A percentile compares a stretch with the other conserved stretches of the same genome.
These are phyloP conservation scores for Plodia interpunctella DNA, from an alignment of 1,140 invertebrate genomes.

Conservation along the genomic window DNA sequence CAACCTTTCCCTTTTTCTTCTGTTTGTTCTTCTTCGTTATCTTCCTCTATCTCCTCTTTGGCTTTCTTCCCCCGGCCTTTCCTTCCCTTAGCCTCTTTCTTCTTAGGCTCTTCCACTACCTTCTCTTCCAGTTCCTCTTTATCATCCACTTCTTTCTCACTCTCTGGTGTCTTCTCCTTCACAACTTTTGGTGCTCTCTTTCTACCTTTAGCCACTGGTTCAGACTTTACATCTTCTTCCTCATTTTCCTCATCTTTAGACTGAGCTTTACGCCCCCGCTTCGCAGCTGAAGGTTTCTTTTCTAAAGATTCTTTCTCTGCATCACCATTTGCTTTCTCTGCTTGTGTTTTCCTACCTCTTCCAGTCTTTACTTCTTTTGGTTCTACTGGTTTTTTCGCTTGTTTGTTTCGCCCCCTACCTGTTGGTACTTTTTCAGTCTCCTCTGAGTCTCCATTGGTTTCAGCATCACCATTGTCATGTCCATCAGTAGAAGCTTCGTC, in stretches of 20 bases:
- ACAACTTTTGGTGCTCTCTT: conserved; percentile 44
- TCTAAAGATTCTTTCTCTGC: conserved; percentile 35
- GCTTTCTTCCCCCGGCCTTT: conserved; percentile 53
- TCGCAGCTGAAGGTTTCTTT: conserved; percentile 44
- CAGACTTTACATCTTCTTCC: conserved; percentile 38
- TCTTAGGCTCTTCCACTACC: conserved; percentile 35
- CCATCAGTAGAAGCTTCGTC: conserved; percentile 39
- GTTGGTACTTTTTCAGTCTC: conserved; percentile 28
- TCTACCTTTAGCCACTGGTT: conserved; percentile 42
- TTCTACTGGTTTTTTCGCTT: conserved; percentile 41
- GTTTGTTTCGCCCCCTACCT: conserved; percentile 48
- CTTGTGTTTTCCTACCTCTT: conserved; percentile 43
- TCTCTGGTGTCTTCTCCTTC: conserved; percentile 40
- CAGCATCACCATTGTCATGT: conserved; percentile 43
- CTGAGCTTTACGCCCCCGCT: conserved; percentile 42
- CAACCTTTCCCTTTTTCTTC: conserved; percentile 48
- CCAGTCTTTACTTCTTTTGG: conserved; percentile 34
- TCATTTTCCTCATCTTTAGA: conserved; percentile 44
- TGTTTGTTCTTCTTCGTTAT: conserved; percentile 21
- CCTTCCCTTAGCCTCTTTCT: conserved; percentile 42
- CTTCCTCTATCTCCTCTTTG: conserved; percentile 32
- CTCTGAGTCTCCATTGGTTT: conserved; percentile 46
- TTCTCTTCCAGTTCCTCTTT: conserved; percentile 16
- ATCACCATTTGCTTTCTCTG: conserved; percentile 27
- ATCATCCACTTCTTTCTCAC: conserved; percentile 20